Evolutionary conservation across 2,888 invertebrate species (phyloP), one percentile per base, ranked within the genome.

Genomic region (Limnephilus lunatus): DNA sequence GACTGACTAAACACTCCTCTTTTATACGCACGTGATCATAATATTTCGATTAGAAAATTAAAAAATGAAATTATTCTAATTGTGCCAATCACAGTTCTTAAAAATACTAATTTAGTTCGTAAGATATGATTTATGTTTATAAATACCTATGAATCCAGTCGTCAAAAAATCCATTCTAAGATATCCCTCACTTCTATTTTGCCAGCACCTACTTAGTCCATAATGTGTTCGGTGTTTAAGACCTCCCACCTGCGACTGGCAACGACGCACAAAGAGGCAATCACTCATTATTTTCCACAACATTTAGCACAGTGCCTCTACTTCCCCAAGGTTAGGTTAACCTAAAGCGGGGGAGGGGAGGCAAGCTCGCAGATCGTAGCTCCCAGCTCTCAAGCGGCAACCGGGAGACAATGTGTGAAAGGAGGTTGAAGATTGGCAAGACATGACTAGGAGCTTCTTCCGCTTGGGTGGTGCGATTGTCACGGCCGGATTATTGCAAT

Each of bases 211-310:
- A 83, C 83, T 83, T 32, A 32, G 83, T 19, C 83, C 35, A 32
- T 83, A 83, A 83, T 83, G 83, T 25, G 32, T 39, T 83, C n/a
- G 68, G 68, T n/a, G 68, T 68, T 68, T 68, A 68, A 68, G 25
- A n/a, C 68, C 89, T 89, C 82, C 82, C 89, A 90, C 90, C 90
- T 90, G 90, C 82, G 44, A 15, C 90, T 90, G 30, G 53, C 87
- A 87, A 31, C 88, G 35, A 11, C 80, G 30, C 53, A 87, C 87
- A 88, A 91, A 91, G 89, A 87, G 90, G 93, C 92, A 93, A 95
- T 95, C 95, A 94, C 94, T 95, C 95, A 95, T 95, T 94, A 94
- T 95, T 95, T 95, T 94, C 95, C 95, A 94, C 94, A 94, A 95
- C 95, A 95, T 95, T 95, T 94, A 94, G 92, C 94, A 85, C 94